A percentile compares a stretch with the other conserved stretches of the same genome.
Evolutionary conservation across 2,888 invertebrate genomes (phyloP).

Genomic region (Lasioglossum villosulum): DNA sequence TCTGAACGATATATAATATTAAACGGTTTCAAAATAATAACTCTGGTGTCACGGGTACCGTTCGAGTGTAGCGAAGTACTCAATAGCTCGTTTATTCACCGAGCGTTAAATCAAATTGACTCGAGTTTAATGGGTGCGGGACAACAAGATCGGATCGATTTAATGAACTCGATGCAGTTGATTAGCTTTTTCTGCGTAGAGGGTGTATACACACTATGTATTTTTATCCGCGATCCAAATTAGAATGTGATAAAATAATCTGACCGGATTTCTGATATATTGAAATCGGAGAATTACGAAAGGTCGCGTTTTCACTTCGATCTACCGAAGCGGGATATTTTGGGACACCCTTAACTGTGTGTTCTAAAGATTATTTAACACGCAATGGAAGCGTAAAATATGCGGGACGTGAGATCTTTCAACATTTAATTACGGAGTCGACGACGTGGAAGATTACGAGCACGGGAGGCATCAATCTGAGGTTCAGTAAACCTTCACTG

Average conservation of each 20-base stretch:
- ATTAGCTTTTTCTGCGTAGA: constrained; percentile 62
- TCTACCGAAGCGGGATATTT: neutral
- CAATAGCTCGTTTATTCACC: constrained; percentile 45
- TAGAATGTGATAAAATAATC: constrained; percentile 25
- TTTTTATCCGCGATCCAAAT: constrained; percentile 61
- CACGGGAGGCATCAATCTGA: neutral
- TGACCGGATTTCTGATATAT: neutral
- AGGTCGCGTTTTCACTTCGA: neutral
- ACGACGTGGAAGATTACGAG: neutral
- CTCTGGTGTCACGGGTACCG: neutral
- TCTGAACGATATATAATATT: neutral
- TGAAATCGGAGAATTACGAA: neutral
- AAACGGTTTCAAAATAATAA: constrained; percentile 6
- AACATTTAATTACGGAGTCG: neutral
- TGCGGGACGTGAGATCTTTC: constrained; percentile 23
- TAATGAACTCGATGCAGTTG: constrained; percentile 68
- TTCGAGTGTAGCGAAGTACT: constrained; percentile 31
- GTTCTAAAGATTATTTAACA: constrained; percentile 1
- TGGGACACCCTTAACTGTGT: neutral
- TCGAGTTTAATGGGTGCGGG: constrained; percentile 59
- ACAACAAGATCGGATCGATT: constrained; percentile 69
- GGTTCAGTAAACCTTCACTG: neutral
- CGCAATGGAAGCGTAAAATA: neutral
- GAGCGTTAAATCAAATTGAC: constrained; percentile 61
- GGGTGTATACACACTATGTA: constrained; percentile 50